These are phyloP conservation scores for Oncorhynchus nerka DNA, from an alignment of 2,113 vertebrate species.

Conservation along the genomic window DNA sequence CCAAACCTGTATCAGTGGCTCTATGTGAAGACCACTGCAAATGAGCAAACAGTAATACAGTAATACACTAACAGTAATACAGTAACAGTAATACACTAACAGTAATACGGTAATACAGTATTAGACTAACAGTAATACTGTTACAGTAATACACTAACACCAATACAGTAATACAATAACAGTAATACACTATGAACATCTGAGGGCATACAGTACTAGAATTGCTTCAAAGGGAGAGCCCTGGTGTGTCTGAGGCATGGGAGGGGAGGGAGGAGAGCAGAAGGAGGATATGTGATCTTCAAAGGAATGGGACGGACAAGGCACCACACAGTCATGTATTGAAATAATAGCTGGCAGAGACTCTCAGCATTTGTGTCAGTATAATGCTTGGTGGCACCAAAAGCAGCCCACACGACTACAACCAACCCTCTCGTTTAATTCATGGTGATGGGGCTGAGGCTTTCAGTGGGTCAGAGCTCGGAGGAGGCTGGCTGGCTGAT, in stretches of 20 bases:
- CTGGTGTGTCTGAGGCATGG: neutral
- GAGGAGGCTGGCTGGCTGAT: constrained; percentile 51
- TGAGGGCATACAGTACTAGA: neutral
- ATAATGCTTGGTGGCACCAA: constrained; percentile 74
- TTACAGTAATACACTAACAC: no score
- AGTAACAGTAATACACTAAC: no score
- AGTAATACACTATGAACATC: constrained; percentile 43
- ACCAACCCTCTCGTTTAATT: constrained; percentile 66
- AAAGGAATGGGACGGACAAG: constrained; percentile 55
- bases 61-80: no score
- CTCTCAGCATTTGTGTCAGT: constrained; percentile 64
- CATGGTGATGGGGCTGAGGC: constrained; percentile 67
- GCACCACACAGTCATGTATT: constrained; percentile 66
- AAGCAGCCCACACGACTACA: constrained; percentile 65
- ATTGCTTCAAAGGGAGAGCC: constrained; percentile 31
- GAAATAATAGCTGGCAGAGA: constrained; percentile 78
- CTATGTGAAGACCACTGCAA: constrained; percentile 5
- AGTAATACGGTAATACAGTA: no score
- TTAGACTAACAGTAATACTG: no score
- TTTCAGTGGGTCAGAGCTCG: constrained; percentile 49
- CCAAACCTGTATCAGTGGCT: no score
- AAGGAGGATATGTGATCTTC: constrained; percentile 33
- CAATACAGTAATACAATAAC: no score
- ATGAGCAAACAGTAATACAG: constrained; percentile 30
- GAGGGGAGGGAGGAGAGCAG: constrained; percentile 6